These are phyloP conservation scores for Phrynocephalus guinanensis DNA, from an alignment of 2,797 vertebrate species.

Conservation along the genomic window DNA sequence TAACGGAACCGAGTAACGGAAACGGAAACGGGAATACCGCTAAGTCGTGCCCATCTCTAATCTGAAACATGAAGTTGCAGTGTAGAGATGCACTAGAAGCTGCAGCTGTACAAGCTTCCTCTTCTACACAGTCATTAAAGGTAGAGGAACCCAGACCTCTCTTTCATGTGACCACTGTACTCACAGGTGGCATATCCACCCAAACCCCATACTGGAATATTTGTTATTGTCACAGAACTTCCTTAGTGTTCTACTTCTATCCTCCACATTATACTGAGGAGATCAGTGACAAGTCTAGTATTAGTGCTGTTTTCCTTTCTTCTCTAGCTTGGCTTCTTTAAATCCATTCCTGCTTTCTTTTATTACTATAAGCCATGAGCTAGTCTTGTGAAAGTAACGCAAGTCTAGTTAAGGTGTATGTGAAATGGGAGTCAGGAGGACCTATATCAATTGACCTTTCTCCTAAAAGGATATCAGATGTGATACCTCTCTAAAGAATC, in stretches of 20 bases:
- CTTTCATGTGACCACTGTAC: no score
- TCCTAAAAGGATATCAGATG: constrained; percentile 63
- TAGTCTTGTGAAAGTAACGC: constrained; percentile 21
- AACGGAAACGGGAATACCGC: no score
- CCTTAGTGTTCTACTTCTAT: constrained; percentile 12
- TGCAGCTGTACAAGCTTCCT: no score
- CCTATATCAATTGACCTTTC: constrained; percentile 64
- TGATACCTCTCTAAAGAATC: constrained; percentile 72
- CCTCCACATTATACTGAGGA: neutral
- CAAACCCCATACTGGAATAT: constrained; percentile 29
- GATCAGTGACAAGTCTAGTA: constrained; percentile 17
- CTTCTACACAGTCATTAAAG: no score
- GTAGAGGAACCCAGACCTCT: no score
- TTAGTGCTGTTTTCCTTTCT: neutral
- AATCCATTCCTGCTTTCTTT: constrained; percentile 46
- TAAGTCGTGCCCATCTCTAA: no score
- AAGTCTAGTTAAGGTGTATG: constrained; percentile 47
- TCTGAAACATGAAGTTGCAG: no score
- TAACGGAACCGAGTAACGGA: no score
- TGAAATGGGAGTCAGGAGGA: constrained; percentile 43
- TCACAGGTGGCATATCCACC: neutral
- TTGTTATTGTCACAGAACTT: constrained; percentile 14
- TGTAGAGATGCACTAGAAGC: no score
- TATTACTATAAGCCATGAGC: constrained; percentile 22
- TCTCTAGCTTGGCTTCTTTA: neutral